Evolutionary conservation across 2,113 vertebrate species (phyloP).

Genomic region (Nycticebus coucang): DNA sequence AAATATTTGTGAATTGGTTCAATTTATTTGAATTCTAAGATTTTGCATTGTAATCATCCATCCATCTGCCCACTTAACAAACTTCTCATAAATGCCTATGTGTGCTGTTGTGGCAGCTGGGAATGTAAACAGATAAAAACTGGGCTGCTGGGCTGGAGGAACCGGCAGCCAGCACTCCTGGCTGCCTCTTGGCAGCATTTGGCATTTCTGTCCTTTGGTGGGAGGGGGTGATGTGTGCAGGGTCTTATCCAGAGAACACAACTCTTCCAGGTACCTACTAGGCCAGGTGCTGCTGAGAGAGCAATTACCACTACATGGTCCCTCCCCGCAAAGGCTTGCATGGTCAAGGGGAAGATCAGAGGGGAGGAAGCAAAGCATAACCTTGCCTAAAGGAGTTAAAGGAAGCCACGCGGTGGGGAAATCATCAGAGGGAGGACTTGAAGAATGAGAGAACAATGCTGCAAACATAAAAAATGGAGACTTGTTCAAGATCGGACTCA

Average conservation of each 20-base stretch:
- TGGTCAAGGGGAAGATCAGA: neutral
- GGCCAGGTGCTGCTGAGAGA: neutral
- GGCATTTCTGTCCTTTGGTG: neutral
- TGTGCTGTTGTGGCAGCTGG: neutral
- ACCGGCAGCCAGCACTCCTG: neutral
- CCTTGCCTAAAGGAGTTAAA: neutral
- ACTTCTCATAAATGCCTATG: neutral
- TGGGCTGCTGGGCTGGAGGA: neutral
- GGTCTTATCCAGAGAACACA: neutral
- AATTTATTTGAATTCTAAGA: neutral
- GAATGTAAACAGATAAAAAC: neutral
- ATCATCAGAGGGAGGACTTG: neutral
- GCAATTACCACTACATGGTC: neutral
- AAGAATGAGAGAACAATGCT: neutral
- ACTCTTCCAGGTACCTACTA: neutral
- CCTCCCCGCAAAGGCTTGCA: neutral
- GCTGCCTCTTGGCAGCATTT: neutral
- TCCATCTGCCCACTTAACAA: neutral
- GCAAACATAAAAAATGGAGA: neutral
- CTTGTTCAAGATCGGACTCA: rapidly evolving
- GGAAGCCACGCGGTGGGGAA: neutral
- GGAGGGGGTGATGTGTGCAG: neutral
- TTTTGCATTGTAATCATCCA: neutral
- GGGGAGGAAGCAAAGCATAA: neutral
- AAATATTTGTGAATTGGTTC: neutral